Conservation (phyloP, 2,113 vertebrate genomes). For the Triplophysa rosa region DNA sequence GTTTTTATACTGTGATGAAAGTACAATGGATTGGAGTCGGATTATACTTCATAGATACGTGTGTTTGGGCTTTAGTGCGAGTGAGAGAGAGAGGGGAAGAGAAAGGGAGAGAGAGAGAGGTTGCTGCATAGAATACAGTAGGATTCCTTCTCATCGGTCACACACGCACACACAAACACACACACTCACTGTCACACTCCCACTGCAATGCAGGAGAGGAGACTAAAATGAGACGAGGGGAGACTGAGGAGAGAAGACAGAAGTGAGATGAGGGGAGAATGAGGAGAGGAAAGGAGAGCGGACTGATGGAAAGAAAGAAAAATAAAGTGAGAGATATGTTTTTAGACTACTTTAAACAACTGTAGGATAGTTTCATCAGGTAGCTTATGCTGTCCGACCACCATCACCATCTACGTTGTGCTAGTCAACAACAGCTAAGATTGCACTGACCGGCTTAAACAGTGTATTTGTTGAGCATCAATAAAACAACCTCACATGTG, state of each 20-base stretch:
- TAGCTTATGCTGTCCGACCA: too few species aligned
- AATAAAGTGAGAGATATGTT: too few species aligned
- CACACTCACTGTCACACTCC: constrained; percentile 46
- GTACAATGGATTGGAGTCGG: not conserved
- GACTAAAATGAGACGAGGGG: constrained; percentile 32
- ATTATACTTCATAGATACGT: not conserved
- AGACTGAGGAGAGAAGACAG: constrained; percentile 52
- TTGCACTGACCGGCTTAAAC: too few species aligned
- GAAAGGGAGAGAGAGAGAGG: not conserved
- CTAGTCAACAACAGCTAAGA: too few species aligned
- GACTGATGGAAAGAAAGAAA: too few species aligned
- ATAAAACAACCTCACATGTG: too few species aligned
- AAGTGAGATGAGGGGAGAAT: too few species aligned
- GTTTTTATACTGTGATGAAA: not conserved
- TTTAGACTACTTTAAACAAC: too few species aligned
- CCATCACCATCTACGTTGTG: too few species aligned
- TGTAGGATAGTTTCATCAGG: too few species aligned
- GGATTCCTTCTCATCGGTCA: not conserved
- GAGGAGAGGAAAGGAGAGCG: too few species aligned
- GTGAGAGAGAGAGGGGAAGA: constrained; percentile 11
- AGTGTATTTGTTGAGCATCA: too few species aligned
- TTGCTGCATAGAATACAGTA: not conserved
- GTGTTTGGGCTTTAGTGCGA: not conserved
- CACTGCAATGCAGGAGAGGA: constrained; percentile 69
- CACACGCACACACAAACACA: constrained; percentile 42